Conservation (phyloP, 2,888 invertebrate species). For the Leptinotarsa rubiginosa region DNA sequence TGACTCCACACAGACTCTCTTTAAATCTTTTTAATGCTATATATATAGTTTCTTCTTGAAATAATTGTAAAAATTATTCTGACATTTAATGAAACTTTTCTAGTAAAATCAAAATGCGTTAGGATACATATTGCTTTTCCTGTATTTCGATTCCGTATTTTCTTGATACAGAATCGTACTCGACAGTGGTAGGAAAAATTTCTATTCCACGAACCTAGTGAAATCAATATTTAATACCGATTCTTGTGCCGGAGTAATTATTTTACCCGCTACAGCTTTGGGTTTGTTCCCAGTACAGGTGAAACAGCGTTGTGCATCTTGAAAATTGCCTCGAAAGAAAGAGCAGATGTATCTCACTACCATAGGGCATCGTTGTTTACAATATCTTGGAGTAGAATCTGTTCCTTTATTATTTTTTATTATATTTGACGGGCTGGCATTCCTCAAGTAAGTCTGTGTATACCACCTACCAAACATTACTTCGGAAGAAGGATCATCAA, state of each 20-base stretch:
- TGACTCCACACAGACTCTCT: too few species aligned
- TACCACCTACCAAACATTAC: constrained; percentile 19
- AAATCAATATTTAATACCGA: too few species aligned
- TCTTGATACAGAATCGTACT: too few species aligned
- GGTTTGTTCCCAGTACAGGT: constrained; percentile 14
- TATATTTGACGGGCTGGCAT: constrained; percentile 12
- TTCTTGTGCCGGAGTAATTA: neutral
- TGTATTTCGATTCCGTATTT: too few species aligned
- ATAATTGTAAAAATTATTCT: too few species aligned
- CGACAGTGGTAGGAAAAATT: too few species aligned
- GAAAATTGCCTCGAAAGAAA: constrained; percentile 13
- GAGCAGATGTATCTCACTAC: constrained; percentile 17
- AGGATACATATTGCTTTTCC: too few species aligned
- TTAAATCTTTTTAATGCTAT: too few species aligned
- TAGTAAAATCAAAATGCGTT: too few species aligned
- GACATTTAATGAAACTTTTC: too few species aligned
- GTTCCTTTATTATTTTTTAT: constrained; percentile 18
- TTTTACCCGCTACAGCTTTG: neutral
- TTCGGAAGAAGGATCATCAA: constrained; percentile 17
- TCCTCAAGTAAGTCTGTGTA: constrained; percentile 8
- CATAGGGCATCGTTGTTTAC: constrained; percentile 18
- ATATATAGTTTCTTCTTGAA: too few species aligned
- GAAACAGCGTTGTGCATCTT: constrained; percentile 14
- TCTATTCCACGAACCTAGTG: too few species aligned
- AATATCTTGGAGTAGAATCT: constrained; percentile 20